A percentile compares a stretch with the other conserved stretches of the same genome.
Conservation (phyloP, 2,113 vertebrate species). For the Tragelaphus strepsiceros region DNA sequence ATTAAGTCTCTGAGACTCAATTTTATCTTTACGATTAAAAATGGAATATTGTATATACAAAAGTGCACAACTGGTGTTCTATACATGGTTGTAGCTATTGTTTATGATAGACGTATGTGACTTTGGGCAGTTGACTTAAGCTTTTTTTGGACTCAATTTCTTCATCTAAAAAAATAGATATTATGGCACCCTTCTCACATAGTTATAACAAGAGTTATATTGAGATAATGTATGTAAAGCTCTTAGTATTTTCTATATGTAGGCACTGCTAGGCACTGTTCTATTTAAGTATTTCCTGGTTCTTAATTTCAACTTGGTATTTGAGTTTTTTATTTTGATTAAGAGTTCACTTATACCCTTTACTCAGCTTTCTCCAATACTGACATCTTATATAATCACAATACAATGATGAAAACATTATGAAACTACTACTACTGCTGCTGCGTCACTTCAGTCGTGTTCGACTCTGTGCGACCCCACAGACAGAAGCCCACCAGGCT, state of each 20-base stretch:
- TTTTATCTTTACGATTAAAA: not conserved
- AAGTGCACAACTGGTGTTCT: not conserved
- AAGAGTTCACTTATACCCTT: not conserved
- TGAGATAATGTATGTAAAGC: not conserved
- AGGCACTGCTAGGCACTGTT: not conserved
- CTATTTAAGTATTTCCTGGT: not conserved
- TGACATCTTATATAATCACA: not conserved
- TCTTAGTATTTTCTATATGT: not conserved
- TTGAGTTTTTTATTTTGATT: not conserved
- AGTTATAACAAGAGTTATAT: not conserved
- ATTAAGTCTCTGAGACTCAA: not conserved
- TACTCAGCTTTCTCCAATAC: not conserved
- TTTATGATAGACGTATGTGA: not conserved
- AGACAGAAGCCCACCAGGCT: no score
- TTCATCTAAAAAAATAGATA: not conserved
- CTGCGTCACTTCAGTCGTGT: no score
- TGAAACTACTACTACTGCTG: not conserved
- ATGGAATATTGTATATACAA: not conserved
- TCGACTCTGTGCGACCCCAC: accelerated
- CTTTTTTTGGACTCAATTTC: not conserved
- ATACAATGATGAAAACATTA: not conserved
- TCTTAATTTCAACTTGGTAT: not conserved
- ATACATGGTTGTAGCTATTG: not conserved
- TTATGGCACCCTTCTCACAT: not conserved
- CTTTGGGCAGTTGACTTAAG: not conserved